A percentile compares a stretch with the other conserved stretches of the same genome.
Evolutionary conservation across 1,140 invertebrate genomes (phyloP).

Genomic region (Brachionus koreanus): DNA sequence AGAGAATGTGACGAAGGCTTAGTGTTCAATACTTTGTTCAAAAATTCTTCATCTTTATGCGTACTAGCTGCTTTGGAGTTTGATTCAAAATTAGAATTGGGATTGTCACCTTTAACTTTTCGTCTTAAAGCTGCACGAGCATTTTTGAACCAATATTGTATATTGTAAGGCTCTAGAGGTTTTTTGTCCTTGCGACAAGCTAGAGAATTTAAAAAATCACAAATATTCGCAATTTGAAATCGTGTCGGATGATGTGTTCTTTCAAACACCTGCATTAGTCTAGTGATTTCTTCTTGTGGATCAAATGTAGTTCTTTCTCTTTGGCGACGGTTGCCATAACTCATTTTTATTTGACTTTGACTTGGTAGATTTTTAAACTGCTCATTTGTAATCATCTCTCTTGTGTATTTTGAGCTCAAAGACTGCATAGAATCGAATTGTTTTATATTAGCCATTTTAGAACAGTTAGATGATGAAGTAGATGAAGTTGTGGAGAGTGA

Average conservation of each 20-base stretch:
- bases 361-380: background rate
- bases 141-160: constrained; percentile 99
- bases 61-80: background rate
- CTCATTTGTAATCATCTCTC: background rate
- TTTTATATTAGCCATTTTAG: background rate
- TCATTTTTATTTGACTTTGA: background rate
- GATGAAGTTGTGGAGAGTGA: constrained; percentile 21
- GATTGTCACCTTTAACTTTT: constrained; percentile 14
- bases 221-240: constrained; percentile 64
- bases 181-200: constrained; percentile 60
- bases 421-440: background rate
- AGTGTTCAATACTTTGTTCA: constrained; percentile 47
- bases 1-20: background rate
- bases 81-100: constrained; percentile 39
- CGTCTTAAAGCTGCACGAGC: constrained; percentile 88
- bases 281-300: constrained; percentile 87
- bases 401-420: background rate
- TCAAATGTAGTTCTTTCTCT: constrained; percentile 73
- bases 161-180: constrained; percentile 90
- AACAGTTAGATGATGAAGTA: background rate
- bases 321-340: background rate
- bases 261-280: constrained; percentile 85
- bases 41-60: constrained; percentile 48
- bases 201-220: constrained; percentile 28
- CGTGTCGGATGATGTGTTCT: constrained; percentile 86